A percentile compares a stretch with the other conserved stretches of the same genome.
Conservation (phyloP, 1,140 invertebrate species). For the Maniola jurtina region DNA sequence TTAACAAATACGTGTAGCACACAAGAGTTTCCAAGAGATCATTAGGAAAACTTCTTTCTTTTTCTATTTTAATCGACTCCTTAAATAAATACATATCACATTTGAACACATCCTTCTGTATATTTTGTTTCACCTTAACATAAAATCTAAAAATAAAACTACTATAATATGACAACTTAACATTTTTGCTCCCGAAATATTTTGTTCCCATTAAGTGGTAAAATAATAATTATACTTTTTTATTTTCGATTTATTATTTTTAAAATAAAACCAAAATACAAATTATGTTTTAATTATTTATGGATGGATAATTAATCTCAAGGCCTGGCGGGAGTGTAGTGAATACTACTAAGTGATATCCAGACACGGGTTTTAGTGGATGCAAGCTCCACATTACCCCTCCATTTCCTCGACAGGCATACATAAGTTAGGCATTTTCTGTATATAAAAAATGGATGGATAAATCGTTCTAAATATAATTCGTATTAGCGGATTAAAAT, state of each 20-base stretch:
- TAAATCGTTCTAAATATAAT: not conserved
- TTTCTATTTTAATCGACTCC: constrained; percentile 53
- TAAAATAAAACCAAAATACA: not conserved
- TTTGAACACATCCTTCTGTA: constrained; percentile 74
- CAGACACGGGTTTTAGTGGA: no score
- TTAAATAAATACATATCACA: constrained; percentile 77
- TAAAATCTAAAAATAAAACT: constrained; percentile 55
- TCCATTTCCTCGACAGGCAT: no score
- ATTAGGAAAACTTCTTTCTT: constrained; percentile 75
- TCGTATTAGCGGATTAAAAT: no score
- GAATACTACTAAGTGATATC: no score
- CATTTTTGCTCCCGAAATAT: constrained; percentile 50
- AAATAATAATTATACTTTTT: constrained; percentile 1
- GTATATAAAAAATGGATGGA: no score
- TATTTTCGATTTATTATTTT: not conserved
- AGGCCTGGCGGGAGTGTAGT: no score
- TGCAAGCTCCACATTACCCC: no score
- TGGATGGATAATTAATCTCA: constrained; percentile 4
- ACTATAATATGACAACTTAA: constrained; percentile 42
- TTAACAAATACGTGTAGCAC: constrained; percentile 43
- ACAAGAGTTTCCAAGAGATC: constrained; percentile 76
- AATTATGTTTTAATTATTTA: not conserved
- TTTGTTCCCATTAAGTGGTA: constrained; percentile 48
- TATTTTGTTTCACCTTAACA: constrained; percentile 59
- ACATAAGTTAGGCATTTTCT: no score